Evolutionary conservation across 2,888 invertebrate species (phyloP).

Genomic region (Stenchaetothrips biformis): DNA sequence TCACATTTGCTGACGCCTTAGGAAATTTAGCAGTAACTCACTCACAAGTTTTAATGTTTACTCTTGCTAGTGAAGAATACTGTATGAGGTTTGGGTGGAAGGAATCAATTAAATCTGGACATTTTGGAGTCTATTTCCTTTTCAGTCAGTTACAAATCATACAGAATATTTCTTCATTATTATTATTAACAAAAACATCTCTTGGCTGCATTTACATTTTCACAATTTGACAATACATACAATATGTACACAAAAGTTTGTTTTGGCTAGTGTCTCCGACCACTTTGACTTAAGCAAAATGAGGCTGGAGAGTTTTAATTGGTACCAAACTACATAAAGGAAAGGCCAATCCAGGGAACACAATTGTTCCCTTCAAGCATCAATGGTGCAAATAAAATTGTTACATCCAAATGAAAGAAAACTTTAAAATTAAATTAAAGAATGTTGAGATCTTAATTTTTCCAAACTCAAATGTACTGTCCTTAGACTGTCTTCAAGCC

Average conservation of each 20-base stretch:
- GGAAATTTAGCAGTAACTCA: too few species aligned
- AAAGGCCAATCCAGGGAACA: not conserved
- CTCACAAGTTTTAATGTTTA: too few species aligned
- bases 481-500: too few species aligned
- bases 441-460: too few species aligned
- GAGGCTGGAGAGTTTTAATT: conserved; percentile 9
- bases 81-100: not conserved
- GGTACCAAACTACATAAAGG: conserved; percentile 1
- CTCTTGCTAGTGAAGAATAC: too few species aligned
- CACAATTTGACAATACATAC: conserved; percentile 23
- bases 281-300: not conserved
- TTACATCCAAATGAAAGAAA: too few species aligned
- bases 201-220: conserved; percentile 19
- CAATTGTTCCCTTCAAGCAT: not conserved
- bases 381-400: too few species aligned
- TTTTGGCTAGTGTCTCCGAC: conserved; percentile 17
- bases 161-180: conserved; percentile 22
- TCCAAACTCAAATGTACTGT: too few species aligned
- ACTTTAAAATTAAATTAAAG: too few species aligned
- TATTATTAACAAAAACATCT: conserved; percentile 24
- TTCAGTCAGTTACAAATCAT: conserved; percentile 25
- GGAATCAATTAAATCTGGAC: not conserved
- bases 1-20: too few species aligned
- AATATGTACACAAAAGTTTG: conserved; percentile 21
- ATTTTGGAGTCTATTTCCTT: conserved; percentile 15